Evolutionary conservation across 2,113 vertebrate genomes (phyloP).

Genomic region (Atlantisia rogersi): DNA sequence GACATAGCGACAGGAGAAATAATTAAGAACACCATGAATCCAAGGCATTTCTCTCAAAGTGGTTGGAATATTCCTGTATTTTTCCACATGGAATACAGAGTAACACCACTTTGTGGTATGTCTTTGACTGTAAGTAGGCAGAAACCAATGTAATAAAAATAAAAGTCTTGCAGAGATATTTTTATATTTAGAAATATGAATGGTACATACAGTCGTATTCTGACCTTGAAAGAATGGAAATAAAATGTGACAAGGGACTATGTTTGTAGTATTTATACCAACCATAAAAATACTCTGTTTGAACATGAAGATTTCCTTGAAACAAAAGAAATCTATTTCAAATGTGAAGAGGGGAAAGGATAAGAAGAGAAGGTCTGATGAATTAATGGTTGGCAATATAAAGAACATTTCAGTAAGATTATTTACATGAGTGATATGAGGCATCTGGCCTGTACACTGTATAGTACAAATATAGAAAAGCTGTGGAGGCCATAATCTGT

Average conservation of each 20-base stretch:
- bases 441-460: constrained; percentile 40
- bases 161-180: constrained; percentile 36
- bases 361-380: constrained; percentile 40
- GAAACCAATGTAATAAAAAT: constrained; percentile 64
- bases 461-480: constrained; percentile 48
- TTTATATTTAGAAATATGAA: constrained; percentile 58
- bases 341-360: constrained; percentile 44
- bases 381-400: constrained; percentile 8
- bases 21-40: neutral
- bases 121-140: constrained; percentile 23
- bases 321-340: constrained; percentile 46
- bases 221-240: constrained; percentile 57
- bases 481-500: constrained; percentile 54
- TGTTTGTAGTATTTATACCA: constrained; percentile 23
- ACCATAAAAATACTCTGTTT: constrained; percentile 6
- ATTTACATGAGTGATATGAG: constrained; percentile 43
- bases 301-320: constrained; percentile 45
- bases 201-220: constrained; percentile 24
- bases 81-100: constrained; percentile 7
- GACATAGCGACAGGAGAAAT: neutral
- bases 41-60: neutral
- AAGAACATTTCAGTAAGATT: constrained; percentile 41
- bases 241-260: constrained; percentile 19
- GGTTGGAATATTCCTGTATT: constrained; percentile 24
- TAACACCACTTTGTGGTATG: neutral